Conservation (phyloP, 2,113 vertebrate species). For the Beaufortia kweichowensis region DNA sequence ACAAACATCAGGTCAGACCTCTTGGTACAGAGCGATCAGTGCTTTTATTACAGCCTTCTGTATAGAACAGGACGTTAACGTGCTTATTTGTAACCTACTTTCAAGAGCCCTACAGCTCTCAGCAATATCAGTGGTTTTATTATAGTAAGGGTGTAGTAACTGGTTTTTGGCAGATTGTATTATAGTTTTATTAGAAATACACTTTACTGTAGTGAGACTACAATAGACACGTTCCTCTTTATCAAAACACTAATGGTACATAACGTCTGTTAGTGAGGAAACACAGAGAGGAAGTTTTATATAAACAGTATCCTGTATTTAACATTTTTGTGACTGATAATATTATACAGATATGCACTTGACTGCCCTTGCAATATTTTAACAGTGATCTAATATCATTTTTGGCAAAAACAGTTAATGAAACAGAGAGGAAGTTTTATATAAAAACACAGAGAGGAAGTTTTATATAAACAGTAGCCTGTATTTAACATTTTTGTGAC, state of each 20-base stretch:
- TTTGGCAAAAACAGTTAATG: background rate
- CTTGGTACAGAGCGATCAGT: background rate
- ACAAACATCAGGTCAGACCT: slow-evolving; percentile 5
- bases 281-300: too few species aligned
- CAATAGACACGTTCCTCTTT: too few species aligned
- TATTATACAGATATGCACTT: background rate
- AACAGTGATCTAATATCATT: background rate
- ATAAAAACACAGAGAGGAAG: too few species aligned
- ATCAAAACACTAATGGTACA: background rate
- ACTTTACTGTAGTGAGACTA: too few species aligned
- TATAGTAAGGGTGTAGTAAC: too few species aligned
- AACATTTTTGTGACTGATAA: background rate
- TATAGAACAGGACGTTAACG: background rate
- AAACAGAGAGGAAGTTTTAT: background rate
- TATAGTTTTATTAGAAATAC: too few species aligned
- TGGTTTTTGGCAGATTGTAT: too few species aligned
- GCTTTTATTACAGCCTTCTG: background rate
- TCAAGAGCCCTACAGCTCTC: background rate
- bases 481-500: background rate
- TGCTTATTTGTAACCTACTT: background rate
- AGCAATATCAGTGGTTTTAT: too few species aligned
- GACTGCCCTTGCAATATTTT: background rate
- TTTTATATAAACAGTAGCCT: too few species aligned
- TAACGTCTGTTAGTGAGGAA: background rate
- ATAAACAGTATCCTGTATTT: too few species aligned